Conservation (phyloP, 64 coral and sea anemone genomes). For the Porites lutea region DNA sequence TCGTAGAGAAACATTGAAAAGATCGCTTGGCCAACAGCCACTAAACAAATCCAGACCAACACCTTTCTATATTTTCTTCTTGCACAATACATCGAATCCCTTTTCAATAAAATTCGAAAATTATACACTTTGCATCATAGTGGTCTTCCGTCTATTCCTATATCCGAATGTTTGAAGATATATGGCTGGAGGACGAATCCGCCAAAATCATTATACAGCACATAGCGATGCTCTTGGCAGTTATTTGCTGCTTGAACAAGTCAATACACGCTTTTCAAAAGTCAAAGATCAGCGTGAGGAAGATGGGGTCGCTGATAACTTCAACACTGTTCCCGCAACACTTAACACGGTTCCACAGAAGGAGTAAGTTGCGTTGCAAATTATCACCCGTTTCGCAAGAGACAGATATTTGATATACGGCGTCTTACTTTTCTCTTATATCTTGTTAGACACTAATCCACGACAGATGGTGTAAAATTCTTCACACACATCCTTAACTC, state of each 20-base stretch:
- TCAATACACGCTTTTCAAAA: conserved; percentile 20
- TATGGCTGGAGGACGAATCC: neutral
- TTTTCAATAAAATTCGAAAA: neutral
- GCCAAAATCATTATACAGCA: conserved; percentile 30
- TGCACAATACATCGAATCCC: neutral
- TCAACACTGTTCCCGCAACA: conserved; percentile 18
- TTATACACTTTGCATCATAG: neutral
- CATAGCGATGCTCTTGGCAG: conserved; percentile 11
- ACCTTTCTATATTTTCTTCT: conserved; percentile 51
- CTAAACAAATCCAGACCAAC: conserved; percentile 28
- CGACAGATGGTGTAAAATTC: conserved; percentile 19
- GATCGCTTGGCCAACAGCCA: conserved; percentile 22
- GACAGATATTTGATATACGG: conserved; percentile 27
- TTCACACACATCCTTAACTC: neutral
- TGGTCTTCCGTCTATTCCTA: neutral
- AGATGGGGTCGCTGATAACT: conserved; percentile 19
- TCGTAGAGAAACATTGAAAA: conserved; percentile 21
- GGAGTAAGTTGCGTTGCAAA: neutral
- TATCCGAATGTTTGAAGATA: neutral
- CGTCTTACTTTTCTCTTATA: neutral
- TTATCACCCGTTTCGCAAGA: neutral
- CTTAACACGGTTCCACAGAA: neutral
- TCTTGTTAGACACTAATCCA: neutral
- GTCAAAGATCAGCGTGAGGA: conserved; percentile 45
- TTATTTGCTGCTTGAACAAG: conserved; percentile 18